Conservation (phyloP, 2,797 vertebrate genomes). For the Pteropus rufus region DNA sequence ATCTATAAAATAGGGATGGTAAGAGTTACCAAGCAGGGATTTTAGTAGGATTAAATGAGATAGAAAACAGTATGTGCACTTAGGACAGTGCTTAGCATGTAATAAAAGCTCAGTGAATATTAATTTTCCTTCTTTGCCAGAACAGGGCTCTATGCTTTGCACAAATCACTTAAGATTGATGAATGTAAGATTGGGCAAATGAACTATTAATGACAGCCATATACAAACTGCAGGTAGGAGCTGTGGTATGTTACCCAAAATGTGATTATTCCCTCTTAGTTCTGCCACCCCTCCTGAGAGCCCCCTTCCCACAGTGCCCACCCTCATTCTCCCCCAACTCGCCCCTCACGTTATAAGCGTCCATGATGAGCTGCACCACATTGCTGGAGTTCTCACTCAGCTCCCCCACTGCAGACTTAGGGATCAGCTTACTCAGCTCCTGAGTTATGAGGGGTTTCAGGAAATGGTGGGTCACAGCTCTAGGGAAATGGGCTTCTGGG, state of each 20-base stretch:
- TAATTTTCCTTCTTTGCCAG: neutral
- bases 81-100: neutral
- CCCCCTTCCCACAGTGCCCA: neutral
- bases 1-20: neutral
- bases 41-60: neutral
- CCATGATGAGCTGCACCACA: constrained; percentile 87
- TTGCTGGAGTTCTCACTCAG: constrained; percentile 87
- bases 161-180: neutral
- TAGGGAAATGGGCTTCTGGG: neutral
- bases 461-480: neutral
- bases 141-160: neutral
- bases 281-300: neutral
- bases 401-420: constrained; percentile 86
- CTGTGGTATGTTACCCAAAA: neutral
- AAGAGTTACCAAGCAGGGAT: neutral
- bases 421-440: constrained; percentile 87
- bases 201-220: neutral
- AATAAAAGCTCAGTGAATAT: neutral
- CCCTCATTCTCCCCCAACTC: too few species aligned
- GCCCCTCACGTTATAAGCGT: constrained; percentile 84
- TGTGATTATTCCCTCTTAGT: neutral
- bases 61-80: neutral
- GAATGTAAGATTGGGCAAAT: neutral
- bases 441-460: constrained; percentile 33
- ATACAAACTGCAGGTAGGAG: neutral